A percentile compares a stretch with the other conserved stretches of the same genome.
phyloP scores from a whole-genome alignment of 1,140 invertebrate species.

The Megalonaias nervosa region DNA sequence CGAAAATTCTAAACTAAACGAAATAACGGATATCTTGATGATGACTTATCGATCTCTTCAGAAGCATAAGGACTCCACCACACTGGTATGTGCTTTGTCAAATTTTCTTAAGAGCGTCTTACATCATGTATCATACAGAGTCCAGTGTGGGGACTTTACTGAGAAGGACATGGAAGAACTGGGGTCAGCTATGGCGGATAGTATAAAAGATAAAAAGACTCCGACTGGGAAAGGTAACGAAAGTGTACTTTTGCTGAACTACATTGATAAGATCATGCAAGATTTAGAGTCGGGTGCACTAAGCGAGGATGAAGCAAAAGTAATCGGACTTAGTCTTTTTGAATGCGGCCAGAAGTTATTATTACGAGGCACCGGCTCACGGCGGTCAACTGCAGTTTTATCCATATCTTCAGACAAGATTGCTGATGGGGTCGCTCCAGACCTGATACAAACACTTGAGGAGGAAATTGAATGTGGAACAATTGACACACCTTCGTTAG shows the following conservation, averaged over 20 bases:
- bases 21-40: slow-evolving; percentile 4
- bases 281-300: neutral
- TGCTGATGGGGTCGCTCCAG: too few relatives aligned
- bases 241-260: neutral
- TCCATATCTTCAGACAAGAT: too few relatives aligned
- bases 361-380: too few relatives aligned
- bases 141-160: slow-evolving; percentile 18
- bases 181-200: neutral
- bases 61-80: neutral
- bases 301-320: too few relatives aligned
- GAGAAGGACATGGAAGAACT: slow-evolving; percentile 4
- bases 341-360: too few relatives aligned
- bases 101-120: slow-evolving; percentile 13
- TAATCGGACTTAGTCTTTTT: too few relatives aligned
- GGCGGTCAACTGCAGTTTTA: too few relatives aligned
- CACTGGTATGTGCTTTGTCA: slow-evolving; percentile 15
- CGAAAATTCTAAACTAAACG: slow-evolving; percentile 4
- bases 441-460: too few relatives aligned
- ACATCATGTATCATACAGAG: slow-evolving; percentile 8
- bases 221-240: neutral
- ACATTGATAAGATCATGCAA: neutral
- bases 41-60: slow-evolving; percentile 6
- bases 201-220: too few relatives aligned
- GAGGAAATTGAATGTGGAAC: too few relatives aligned
- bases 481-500: too few relatives aligned